Base-by-base conservation (phyloP, 92 coral and sea anemone species). In the Micromussa lordhowensis region DNA sequence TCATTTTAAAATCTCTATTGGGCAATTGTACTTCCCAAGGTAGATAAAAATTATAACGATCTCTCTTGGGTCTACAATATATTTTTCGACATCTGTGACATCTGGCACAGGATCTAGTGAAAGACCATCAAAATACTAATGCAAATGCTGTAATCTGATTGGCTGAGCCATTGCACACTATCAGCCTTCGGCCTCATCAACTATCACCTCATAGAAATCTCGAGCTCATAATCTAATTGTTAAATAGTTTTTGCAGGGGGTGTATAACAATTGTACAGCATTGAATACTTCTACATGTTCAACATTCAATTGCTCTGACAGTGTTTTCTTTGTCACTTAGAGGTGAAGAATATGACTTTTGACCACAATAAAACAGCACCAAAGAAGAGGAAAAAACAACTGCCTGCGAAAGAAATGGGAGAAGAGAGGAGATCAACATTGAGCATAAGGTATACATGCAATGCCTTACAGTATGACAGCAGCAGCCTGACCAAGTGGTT, bases 281-380 rank as follows among this genome's bases (percentile, higher is more conserved):
- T 18, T 61, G 26, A 6, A 24, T 26, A 61, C 1, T 61, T 61
- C 68, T 61, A 22, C 13, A 14, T 70, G 21, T 14, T 70, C 24
- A 71, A 31, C 26, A 34, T 35, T 32, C 2, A 5, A 10, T 36
- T 73, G 19, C 15, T 68, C 13, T 17, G 38, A 73, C 53, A 35
- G 21, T 73, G 78, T 38, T 48, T 79, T 66, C 54, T 68, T 78
- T 70, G 1, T 54, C 40, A 19, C 32, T 0, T 82, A 97, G 99
- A 93, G 93, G 99, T 96, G 44, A 97, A 97, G 75, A 94, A 97
- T 72, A 91, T 97, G 94, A 91, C 93, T 64, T 97, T 97, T 93
- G 99, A 97, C 85, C 85, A 80, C 61, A 98, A 96, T 28, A 97
- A 97, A 89, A 88, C 94, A 75, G 94, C 96, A 53, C 97, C 94